Evolutionary conservation across 1,140 invertebrate species (phyloP).

Genomic region (Rhysida immarginata): DNA sequence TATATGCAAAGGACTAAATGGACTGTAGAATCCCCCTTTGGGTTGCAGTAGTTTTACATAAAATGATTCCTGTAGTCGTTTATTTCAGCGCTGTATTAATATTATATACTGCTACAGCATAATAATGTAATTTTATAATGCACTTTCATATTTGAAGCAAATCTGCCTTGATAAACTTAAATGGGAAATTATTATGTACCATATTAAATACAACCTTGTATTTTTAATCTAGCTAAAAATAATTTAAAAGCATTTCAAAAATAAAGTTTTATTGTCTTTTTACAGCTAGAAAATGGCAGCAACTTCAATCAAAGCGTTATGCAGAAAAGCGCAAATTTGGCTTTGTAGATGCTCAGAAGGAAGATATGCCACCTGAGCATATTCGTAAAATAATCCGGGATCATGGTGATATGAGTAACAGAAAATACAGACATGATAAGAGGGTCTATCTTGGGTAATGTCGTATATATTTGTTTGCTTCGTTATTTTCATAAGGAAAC

Average conservation of each 20-base stretch:
- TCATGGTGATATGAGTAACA: conserved; percentile 98
- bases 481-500: neutral
- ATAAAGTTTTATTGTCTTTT: conserved; percentile 2
- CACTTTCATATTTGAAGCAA: too few relatives aligned
- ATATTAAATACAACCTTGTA: too few relatives aligned
- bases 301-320: conserved; percentile 92
- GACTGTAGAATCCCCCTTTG: too few relatives aligned
- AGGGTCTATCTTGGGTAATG: conserved; percentile 85
- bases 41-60: too few relatives aligned
- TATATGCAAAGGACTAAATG: too few relatives aligned
- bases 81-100: too few relatives aligned
- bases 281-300: conserved; percentile 91
- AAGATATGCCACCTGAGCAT: conserved; percentile 99
- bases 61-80: too few relatives aligned
- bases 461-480: neutral
- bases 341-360: conserved; percentile 97
- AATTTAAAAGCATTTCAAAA: neutral
- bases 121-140: too few relatives aligned
- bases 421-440: conserved; percentile 98
- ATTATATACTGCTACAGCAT: too few relatives aligned
- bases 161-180: too few relatives aligned
- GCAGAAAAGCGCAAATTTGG: conserved; percentile 97
- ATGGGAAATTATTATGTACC: too few relatives aligned
- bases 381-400: conserved; percentile 97
- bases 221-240: too few relatives aligned